Evolutionary conservation across 2,888 invertebrate species (phyloP), one percentile per base, ranked within the genome.

Genomic region (Eretmocerus hayati): DNA sequence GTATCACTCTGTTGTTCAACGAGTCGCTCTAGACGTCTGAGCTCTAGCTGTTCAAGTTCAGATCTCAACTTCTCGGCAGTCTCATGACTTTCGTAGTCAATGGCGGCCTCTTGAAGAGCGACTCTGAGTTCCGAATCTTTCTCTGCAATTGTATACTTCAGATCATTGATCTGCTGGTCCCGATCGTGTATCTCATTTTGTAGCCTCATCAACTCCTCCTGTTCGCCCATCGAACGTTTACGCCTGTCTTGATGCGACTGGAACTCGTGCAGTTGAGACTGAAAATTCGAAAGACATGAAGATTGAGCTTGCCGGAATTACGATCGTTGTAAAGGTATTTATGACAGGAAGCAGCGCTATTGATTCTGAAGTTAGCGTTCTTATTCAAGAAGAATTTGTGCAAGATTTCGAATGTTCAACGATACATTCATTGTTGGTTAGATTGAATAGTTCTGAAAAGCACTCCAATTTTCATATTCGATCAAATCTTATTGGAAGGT

Each of bases 141-240:
- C 22, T 65, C 63, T 0, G 56, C 53, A 20, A 66, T 54, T 0
- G 60, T 16, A 2, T 60, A 61, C 8, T 50, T 60, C 2, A 67
- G 41, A 13, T 67, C 64, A 30, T 61, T 59, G 5, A 67, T 59
- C 11, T 65, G 59, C 18, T 64, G 62, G n/a, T 64, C 62, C 22
- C 61, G 64, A 3, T 38, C 42, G 3, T 64, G 61, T 16, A 65
- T 33, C 11, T 62, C 62, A 16, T 63, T 61, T 31, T 67, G 64
- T 6, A 72, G 41, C 22, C 53, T 59, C 1, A 56, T 56, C 4
- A 66, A 56, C 20, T 60, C 60, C 4, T 65, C 63, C 13, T 61
- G 62, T 23, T 63, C 62, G 4, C 52, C 50, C 1, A 52, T 5
- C 2, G 59, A 56, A 19, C 60, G 30, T 6, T 49, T 46, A 1